phyloP scores from a whole-genome alignment of 1,140 invertebrate genomes.

The Lasioglossum albipes region DNA sequence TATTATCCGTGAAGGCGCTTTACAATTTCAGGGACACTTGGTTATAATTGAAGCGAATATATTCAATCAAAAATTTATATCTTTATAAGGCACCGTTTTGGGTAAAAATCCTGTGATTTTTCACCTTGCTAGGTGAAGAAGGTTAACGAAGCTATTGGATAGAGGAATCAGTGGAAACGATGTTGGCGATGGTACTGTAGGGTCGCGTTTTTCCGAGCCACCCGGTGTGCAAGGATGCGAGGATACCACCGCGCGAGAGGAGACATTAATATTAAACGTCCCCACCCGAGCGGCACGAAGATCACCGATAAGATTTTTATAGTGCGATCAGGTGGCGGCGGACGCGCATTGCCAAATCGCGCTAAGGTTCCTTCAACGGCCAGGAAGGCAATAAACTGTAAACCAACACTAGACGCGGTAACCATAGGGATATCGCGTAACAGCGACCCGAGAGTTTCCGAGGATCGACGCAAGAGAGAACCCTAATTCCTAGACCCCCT shows the following conservation, averaged over 20 bases:
- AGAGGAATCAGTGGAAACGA: not conserved
- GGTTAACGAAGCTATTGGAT: not conserved
- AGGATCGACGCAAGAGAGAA: not conserved
- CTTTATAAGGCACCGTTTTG: too few species aligned
- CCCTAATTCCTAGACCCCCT: not conserved
- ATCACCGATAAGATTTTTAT: constrained; percentile 74
- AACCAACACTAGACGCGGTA: not conserved
- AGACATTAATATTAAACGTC: constrained; percentile 74
- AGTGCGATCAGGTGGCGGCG: constrained; percentile 60
- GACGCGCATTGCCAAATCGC: constrained; percentile 63
- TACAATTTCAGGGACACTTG: too few species aligned
- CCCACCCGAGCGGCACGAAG: constrained; percentile 55
- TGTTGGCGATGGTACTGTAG: not conserved
- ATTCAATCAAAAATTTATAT: too few species aligned
- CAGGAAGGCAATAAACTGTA: not conserved
- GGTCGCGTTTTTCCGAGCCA: constrained; percentile 21
- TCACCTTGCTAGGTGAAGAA: too few species aligned
- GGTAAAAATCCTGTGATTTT: too few species aligned
- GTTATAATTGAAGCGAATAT: too few species aligned
- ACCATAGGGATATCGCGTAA: not conserved
- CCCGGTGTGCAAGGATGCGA: constrained; percentile 63
- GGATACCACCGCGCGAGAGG: constrained; percentile 63
- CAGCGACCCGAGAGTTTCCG: not conserved
- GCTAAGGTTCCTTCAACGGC: constrained; percentile 43
- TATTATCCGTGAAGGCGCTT: too few species aligned